These are phyloP conservation scores for Erpornis zantholeuca DNA, from an alignment of 2,113 vertebrate species.

Conservation along the genomic window DNA sequence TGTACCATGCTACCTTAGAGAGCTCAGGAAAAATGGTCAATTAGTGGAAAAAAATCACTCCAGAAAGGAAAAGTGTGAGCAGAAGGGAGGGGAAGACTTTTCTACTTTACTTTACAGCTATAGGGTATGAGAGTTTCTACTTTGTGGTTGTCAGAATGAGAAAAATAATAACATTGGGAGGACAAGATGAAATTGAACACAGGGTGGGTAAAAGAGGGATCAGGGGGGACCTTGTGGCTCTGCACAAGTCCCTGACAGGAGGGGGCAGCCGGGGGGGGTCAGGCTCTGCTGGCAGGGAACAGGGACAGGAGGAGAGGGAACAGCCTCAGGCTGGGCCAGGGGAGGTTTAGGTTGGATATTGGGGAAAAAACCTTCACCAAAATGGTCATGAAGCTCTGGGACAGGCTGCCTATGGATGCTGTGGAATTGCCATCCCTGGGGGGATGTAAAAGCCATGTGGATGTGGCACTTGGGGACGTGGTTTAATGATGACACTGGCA, in stretches of 20 bases:
- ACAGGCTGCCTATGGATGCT: background rate
- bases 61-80: background rate
- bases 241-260: background rate
- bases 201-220: background rate
- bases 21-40: background rate
- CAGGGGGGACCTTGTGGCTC: background rate
- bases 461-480: too few relatives aligned
- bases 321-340: fast-evolving
- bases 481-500: background rate
- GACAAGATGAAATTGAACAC: background rate
- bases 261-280: fast-evolving
- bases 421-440: background rate
- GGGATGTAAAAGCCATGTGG: fast-evolving
- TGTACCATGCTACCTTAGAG: background rate
- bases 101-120: fast-evolving
- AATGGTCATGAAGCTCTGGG: background rate
- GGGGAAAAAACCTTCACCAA: background rate
- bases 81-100: background rate
- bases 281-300: background rate
- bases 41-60: background rate
- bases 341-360: fast-evolving
- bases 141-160: background rate
- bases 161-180: background rate
- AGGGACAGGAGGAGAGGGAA: background rate
- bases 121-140: fast-evolving